These are phyloP conservation scores for Stegodyphus dumicola DNA, from an alignment of 1,140 invertebrate genomes.

Conservation along the genomic window DNA sequence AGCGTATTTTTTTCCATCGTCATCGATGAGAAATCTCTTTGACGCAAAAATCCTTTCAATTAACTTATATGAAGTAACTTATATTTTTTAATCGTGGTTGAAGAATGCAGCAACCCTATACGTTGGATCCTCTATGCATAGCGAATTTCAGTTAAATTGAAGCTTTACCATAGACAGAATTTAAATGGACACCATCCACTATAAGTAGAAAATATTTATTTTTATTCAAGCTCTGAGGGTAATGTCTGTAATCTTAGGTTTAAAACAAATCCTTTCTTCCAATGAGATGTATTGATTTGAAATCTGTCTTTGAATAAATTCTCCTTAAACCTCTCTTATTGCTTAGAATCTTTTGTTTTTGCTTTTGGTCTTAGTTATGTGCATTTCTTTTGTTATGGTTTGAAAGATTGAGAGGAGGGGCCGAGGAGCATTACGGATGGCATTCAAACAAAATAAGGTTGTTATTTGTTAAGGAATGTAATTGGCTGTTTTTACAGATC, in stretches of 20 bases:
- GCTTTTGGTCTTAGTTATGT: background rate
- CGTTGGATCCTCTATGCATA: no score
- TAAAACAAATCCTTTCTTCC: conserved; percentile 29
- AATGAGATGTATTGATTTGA: conserved; percentile 46
- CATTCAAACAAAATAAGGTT: conserved; percentile 6
- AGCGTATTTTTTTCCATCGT: no score
- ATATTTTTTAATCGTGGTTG: no score
- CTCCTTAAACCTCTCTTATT: conserved; percentile 31
- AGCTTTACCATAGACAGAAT: conserved; percentile 3
- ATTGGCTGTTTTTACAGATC: conserved; percentile 13
- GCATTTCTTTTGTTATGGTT: background rate
- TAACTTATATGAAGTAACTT: no score
- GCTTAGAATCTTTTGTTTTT: background rate
- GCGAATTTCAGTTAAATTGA: no score
- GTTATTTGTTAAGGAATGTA: conserved; percentile 22
- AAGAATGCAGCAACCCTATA: no score
- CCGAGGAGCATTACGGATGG: background rate
- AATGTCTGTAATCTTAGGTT: conserved; percentile 50
- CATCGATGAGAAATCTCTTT: no score
- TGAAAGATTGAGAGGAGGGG: background rate
- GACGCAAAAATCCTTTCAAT: no score
- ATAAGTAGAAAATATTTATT: conserved; percentile 3
- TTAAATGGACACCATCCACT: conserved; percentile 17
- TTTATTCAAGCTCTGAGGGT: conserved; percentile 9
- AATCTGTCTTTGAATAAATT: conserved; percentile 53